phyloP scores from a whole-genome alignment of 2,888 invertebrate species.

The Tetragonisca angustula region DNA sequence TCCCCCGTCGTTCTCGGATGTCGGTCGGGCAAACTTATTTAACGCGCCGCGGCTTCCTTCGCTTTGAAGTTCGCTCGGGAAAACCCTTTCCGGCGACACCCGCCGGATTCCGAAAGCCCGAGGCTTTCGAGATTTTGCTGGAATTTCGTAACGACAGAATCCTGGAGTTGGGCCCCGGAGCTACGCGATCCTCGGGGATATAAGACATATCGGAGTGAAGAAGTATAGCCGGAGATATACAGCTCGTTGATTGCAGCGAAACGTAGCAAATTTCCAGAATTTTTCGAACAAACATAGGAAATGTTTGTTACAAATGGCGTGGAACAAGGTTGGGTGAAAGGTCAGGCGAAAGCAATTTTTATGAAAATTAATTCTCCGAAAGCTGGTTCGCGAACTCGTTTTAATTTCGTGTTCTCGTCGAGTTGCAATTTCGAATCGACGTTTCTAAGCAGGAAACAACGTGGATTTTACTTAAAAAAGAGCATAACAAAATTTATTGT shows the following conservation, averaged over 20 bases:
- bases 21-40: slow-evolving; percentile 47
- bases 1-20: background rate
- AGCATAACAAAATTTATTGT: slow-evolving; percentile 24
- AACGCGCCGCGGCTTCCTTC: slow-evolving; percentile 28
- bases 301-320: too few relatives aligned
- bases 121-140: background rate
- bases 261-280: background rate
- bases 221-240: too few relatives aligned
- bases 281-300: background rate
- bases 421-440: background rate
- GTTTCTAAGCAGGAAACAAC: background rate
- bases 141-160: slow-evolving; percentile 9
- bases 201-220: background rate
- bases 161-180: too few relatives aligned
- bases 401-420: slow-evolving; percentile 19
- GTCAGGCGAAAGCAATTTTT: background rate
- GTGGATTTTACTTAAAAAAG: too few relatives aligned
- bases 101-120: background rate
- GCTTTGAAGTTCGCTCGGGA: background rate
- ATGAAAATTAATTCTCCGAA: too few relatives aligned
- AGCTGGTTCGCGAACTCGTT: background rate
- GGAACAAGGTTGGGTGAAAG: too few relatives aligned
- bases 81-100: slow-evolving; percentile 13
- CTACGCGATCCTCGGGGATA: too few relatives aligned
- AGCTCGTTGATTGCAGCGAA: too few relatives aligned